Percentiles rank a stretch among this genome's conserved stretches.
phyloP scores from a whole-genome alignment of 1,140 invertebrate species.

The Papilio aristodemus region DNA sequence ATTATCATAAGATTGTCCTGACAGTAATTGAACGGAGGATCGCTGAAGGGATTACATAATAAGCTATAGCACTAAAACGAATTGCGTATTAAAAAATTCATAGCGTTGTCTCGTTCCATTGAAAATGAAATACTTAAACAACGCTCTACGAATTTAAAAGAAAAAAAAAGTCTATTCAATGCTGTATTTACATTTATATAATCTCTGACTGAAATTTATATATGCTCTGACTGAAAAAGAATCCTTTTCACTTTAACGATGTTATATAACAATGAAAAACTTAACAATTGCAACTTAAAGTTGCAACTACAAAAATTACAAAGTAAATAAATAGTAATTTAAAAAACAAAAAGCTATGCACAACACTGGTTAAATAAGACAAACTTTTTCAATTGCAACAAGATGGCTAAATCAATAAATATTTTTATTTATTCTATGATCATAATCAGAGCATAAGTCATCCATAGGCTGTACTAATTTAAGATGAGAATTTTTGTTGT shows the following conservation, averaged over 20 bases:
- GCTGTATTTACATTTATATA: slow-evolving; percentile 5
- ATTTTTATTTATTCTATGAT: too few relatives aligned
- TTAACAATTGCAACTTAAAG: neutral
- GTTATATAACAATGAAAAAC: slow-evolving; percentile 7
- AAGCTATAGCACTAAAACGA: slow-evolving; percentile 16
- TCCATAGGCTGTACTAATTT: too few relatives aligned
- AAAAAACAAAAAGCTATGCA: neutral
- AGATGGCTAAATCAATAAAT: too few relatives aligned
- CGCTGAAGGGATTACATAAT: slow-evolving; percentile 2
- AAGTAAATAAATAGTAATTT: neutral
- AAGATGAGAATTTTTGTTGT: too few relatives aligned
- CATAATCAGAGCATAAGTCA: too few relatives aligned
- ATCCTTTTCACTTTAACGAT: slow-evolving; percentile 6
- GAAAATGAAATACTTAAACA: slow-evolving; percentile 21
- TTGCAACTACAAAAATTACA: neutral
- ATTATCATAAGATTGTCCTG: too few relatives aligned
- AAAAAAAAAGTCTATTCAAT: neutral
- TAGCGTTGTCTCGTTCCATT: slow-evolving; percentile 25
- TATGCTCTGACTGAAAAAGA: neutral
- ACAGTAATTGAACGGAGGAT: neutral
- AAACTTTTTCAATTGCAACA: too few relatives aligned
- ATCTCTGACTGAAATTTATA: too few relatives aligned
- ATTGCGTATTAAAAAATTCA: slow-evolving; percentile 31
- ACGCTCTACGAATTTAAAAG: slow-evolving; percentile 13
- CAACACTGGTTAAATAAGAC: too few relatives aligned